These are phyloP conservation scores for Caenorhabditis elegans DNA, from an alignment of 1,140 invertebrate genomes.

Conservation along the genomic window WBcel235 BX284604.4:8979501-8980000, in stretches of 20 bases:
- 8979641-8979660: slow-evolving; percentile 34
- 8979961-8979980: background rate
- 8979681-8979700: slow-evolving; percentile 44
- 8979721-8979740: slow-evolving; percentile 34
- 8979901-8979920: background rate
- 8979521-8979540: too few relatives aligned
- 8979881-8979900: background rate
- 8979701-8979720: too few relatives aligned
- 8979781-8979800: slow-evolving; percentile 35
- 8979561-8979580: slow-evolving; percentile 14
- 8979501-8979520: slow-evolving; percentile 31
- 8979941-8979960: slow-evolving; percentile 3
- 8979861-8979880: background rate
- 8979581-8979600: background rate
- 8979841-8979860: background rate
- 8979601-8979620: background rate
- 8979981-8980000: background rate
- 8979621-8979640: slow-evolving; percentile 20
- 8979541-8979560: slow-evolving; percentile 14
- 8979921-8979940: background rate
- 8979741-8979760: slow-evolving; percentile 41
- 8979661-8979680: slow-evolving; percentile 18
- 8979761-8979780: slow-evolving; percentile 43
- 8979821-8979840: background rate
- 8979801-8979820: slow-evolving; percentile 13